phyloP scores from a whole-genome alignment of 2,888 invertebrate species.

The Cotesia congregata region DNA sequence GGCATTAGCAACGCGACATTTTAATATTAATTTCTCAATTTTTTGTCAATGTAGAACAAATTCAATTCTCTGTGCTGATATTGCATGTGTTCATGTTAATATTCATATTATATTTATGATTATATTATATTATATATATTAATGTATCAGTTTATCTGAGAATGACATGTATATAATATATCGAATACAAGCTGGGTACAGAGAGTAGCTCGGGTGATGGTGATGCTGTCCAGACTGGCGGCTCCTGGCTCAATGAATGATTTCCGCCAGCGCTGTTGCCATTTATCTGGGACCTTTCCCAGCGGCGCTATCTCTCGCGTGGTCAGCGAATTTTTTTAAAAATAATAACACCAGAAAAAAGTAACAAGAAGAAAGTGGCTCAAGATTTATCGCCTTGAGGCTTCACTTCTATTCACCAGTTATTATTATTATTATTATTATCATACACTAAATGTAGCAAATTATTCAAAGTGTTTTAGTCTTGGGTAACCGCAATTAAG shows the following conservation, averaged over 20 bases:
- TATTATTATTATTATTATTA: not conserved
- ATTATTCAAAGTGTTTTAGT: too few relatives aligned
- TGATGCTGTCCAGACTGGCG: constrained; percentile 45
- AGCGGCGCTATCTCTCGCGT: constrained; percentile 31
- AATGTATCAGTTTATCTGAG: not conserved
- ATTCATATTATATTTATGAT: too few relatives aligned
- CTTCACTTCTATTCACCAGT: not conserved
- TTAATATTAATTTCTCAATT: too few relatives aligned
- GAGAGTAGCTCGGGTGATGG: not conserved
- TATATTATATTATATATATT: not conserved
- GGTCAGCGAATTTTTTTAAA: constrained; percentile 25
- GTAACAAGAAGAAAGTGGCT: not conserved
- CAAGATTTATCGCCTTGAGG: not conserved
- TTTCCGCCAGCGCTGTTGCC: constrained; percentile 70
- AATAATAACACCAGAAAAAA: constrained; percentile 14
- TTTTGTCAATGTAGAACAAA: too few relatives aligned
- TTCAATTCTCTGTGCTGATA: too few relatives aligned
- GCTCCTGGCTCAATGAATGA: constrained; percentile 67
- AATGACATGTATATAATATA: not conserved
- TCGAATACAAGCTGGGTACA: not conserved
- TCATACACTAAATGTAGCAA: too few relatives aligned
- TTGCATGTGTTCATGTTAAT: too few relatives aligned
- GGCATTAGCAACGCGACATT: too few relatives aligned
- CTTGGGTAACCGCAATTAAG: too few relatives aligned
- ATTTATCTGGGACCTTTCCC: constrained; percentile 49